These are phyloP conservation scores for Mythimna lalbum DNA, from an alignment of 2,888 invertebrate genomes.

Conservation along the genomic window DNA sequence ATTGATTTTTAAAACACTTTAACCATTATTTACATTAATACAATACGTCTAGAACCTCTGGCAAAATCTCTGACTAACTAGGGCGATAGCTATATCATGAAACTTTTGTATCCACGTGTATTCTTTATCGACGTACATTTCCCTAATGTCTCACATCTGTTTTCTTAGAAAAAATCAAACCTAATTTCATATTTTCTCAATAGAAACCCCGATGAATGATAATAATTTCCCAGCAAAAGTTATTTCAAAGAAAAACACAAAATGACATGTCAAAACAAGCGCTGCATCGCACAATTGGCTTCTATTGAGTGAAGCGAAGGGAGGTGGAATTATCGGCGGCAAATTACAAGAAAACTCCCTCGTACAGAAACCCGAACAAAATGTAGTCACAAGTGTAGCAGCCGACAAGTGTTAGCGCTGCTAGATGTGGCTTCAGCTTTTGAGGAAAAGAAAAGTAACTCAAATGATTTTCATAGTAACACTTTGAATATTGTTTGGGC, in stretches of 20 bases:
- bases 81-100: neutral
- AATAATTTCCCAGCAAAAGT: conserved; percentile 54
- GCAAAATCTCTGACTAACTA: neutral
- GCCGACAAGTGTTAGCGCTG: conserved; percentile 20
- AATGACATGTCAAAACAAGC: conserved; percentile 80
- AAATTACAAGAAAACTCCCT: conserved; percentile 82
- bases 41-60: neutral
- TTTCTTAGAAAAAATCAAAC: conserved; percentile 11
- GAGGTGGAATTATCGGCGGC: conserved; percentile 78
- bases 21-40: neutral
- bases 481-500: conserved; percentile 22
- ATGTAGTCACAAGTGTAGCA: conserved; percentile 73
- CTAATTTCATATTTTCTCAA: conserved; percentile 36
- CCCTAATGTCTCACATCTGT: neutral
- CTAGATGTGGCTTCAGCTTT: conserved; percentile 66
- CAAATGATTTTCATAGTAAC: conserved; percentile 1
- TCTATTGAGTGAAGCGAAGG: conserved; percentile 76
- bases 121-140: neutral
- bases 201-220: conserved; percentile 56
- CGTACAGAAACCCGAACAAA: conserved; percentile 66
- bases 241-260: conserved; percentile 70
- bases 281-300: conserved; percentile 81
- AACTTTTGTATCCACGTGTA: neutral
- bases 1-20: neutral
- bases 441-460: neutral